These are phyloP conservation scores for Prolemur simus DNA, from an alignment of 2,113 vertebrate genomes.

Conservation along the genomic window DNA sequence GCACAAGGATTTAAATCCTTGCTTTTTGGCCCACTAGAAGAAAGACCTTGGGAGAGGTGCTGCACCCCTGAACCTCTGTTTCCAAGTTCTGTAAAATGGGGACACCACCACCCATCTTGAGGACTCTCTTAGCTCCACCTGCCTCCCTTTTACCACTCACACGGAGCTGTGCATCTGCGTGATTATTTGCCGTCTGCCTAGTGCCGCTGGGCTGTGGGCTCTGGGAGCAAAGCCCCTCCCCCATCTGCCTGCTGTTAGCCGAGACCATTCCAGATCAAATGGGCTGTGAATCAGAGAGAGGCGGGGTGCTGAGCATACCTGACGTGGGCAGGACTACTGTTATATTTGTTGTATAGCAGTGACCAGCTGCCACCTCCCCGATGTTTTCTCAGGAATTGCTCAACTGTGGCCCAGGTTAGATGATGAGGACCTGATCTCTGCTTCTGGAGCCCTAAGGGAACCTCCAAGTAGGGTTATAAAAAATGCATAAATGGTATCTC, in stretches of 20 bases:
- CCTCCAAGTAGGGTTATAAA: neutral
- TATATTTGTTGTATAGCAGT: neutral
- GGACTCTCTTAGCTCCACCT: neutral
- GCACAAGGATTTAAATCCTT: neutral
- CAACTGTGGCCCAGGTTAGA: neutral
- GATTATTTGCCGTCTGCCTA: neutral
- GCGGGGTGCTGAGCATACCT: neutral
- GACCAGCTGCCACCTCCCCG: neutral
- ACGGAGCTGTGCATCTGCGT: neutral
- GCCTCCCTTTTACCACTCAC: neutral
- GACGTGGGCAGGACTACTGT: neutral
- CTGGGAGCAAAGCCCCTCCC: neutral
- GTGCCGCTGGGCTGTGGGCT: neutral
- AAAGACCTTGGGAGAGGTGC: neutral
- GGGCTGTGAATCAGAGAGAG: slow-evolving; percentile 11
- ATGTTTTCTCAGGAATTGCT: neutral
- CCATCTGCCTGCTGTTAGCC: neutral
- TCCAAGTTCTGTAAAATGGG: neutral
- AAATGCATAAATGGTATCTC: neutral
- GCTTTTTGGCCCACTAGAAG: neutral
- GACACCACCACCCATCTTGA: neutral
- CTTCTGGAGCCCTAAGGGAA: neutral
- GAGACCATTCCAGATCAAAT: neutral
- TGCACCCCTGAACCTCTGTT: neutral
- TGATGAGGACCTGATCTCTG: neutral